A percentile compares a stretch with the other conserved stretches of the same genome.
Conservation (phyloP, 2,797 vertebrate species). For the Sphenodon punctatus region DNA sequence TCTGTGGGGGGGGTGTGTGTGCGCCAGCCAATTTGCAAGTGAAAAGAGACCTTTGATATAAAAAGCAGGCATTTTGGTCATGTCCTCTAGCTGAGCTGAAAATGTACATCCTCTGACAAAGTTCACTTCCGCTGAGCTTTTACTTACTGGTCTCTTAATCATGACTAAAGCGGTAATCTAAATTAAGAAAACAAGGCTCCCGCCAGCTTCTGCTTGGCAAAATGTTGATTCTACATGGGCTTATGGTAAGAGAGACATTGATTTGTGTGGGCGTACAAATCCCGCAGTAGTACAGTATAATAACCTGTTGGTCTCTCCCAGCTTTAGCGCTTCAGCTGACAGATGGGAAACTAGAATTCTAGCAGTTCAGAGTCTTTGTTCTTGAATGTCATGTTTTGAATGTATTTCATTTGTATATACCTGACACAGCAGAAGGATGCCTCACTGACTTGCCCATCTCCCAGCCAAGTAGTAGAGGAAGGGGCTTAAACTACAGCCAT, state of each 20-base stretch:
- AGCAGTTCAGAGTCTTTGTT: too few relatives aligned
- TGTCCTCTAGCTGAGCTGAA: too few relatives aligned
- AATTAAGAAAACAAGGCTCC: not conserved
- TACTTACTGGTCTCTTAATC: not conserved
- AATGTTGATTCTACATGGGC: not conserved
- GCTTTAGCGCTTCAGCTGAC: not conserved
- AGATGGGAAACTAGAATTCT: too few relatives aligned
- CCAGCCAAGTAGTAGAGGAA: too few relatives aligned
- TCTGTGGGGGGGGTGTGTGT: too few relatives aligned
- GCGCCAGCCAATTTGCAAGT: too few relatives aligned
- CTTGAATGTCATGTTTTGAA: not conserved
- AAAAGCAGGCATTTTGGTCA: not conserved
- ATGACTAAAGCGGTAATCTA: not conserved
- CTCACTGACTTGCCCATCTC: too few relatives aligned
- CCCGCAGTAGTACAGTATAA: not conserved
- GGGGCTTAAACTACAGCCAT: too few relatives aligned
- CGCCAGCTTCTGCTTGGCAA: not conserved
- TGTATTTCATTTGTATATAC: not conserved
- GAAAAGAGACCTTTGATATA: too few relatives aligned
- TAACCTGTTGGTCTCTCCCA: not conserved
- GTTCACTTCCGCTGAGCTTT: not conserved
- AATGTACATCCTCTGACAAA: too few relatives aligned
- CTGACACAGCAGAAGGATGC: too few relatives aligned
- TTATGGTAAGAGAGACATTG: not conserved
- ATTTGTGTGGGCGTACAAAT: not conserved